Base-by-base conservation (phyloP, 2,888 invertebrate genomes). In the Stictocephala bisonia region DNA sequence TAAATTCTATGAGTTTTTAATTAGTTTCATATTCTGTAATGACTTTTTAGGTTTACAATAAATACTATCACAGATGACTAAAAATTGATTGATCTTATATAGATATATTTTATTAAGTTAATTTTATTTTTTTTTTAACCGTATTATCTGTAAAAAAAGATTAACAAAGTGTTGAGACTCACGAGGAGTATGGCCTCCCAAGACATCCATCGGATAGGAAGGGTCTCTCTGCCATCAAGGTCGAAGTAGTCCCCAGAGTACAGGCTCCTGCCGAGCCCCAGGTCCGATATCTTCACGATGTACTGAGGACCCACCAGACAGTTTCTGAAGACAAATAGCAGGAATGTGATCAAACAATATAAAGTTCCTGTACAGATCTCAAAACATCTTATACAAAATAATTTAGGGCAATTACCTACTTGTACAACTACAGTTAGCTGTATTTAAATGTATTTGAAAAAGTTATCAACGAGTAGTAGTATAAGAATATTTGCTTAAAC, bases 141-240 rank as follows among this genome's bases (percentile, higher is more conserved):
- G 7, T 9, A 18, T 48, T 13, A 48, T 48, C 15, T 6, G n/a
- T n/a, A n/a, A n/a, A n/a, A n/a, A n/a, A n/a, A n/a, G n/a, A n/a
- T n/a, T n/a, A n/a, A n/a, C n/a, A n/a, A n/a, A n/a, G n/a, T n/a
- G n/a, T n/a, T n/a, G n/a, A n/a, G 75, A 84, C 87, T 87, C 84
- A 91, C 91, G 88, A 91, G 82, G 75, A 93, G 85, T 77, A 94
- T 89, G 82, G 92, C 91, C 83, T 94, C 94, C 93, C 93, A 94
- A 22, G 93, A 90, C 93, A 94, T 93, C 94, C 94, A 94, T 80
- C 95, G 86, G 79, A 95, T 89, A 20, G 95, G 94, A 80, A 95
- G 85, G 26, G 89, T 87, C 73, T 89, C 88, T 76, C 89, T 86
- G 73, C 90, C 92, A 80, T 92, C 91, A 78, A 92, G 86, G 82